These are phyloP conservation scores for Acanthosoma haemorrhoidale DNA, from an alignment of 2,888 invertebrate species.

Conservation along the genomic window DNA sequence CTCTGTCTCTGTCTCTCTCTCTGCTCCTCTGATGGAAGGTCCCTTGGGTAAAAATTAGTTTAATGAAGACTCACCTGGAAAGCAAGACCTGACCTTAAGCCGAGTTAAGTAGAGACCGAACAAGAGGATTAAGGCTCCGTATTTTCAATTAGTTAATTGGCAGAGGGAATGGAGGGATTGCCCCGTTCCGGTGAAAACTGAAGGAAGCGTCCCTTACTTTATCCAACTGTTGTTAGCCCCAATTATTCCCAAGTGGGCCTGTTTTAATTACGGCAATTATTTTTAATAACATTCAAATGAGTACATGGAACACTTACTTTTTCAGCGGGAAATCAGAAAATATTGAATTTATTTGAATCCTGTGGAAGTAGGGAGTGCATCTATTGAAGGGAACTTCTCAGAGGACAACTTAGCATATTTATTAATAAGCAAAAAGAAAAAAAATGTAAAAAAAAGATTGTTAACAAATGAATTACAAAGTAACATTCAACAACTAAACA, in stretches of 20 bases:
- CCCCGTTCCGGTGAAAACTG: not conserved
- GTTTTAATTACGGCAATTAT: not conserved
- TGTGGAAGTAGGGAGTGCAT: too few species aligned
- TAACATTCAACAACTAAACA: too few species aligned
- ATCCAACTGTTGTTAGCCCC: not conserved
- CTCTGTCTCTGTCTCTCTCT: too few species aligned
- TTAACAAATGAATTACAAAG: too few species aligned
- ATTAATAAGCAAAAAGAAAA: too few species aligned
- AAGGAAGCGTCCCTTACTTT: not conserved
- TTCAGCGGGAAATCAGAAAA: too few species aligned
- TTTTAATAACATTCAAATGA: not conserved
- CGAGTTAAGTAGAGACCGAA: not conserved
- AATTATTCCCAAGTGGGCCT: conserved; percentile 13
- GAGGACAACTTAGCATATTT: too few species aligned
- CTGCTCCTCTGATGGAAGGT: not conserved
- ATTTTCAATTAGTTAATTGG: conserved; percentile 26
- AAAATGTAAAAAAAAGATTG: too few species aligned
- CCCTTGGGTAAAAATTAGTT: not conserved
- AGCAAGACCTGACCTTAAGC: not conserved
- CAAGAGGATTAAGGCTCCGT: not conserved
- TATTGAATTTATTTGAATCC: too few species aligned
- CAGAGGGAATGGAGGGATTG: not conserved
- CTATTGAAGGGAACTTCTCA: too few species aligned
- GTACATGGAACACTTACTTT: too few species aligned
- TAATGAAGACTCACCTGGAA: conserved; percentile 20